Evolutionary conservation across 2,888 invertebrate genomes (phyloP), one percentile per base, ranked within the genome.

Genomic region (Lasius fuliginosus): DNA sequence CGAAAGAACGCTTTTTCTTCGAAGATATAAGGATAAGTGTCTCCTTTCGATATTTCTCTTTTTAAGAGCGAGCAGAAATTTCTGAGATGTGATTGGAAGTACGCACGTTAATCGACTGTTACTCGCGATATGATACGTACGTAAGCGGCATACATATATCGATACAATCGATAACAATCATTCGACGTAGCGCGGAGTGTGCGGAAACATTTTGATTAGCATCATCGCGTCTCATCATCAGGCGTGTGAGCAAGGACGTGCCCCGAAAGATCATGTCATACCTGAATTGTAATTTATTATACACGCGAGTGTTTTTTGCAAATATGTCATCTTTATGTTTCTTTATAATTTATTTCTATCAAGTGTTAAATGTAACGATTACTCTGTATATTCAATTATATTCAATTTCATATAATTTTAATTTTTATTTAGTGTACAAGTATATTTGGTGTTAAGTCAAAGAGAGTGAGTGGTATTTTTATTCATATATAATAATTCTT

Each of bases 81-180:
- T 30, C 56, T 49, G 49, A 49, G 56, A 65, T 18, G 58, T 79
- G 53, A 53, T 62, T 46, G 11, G 46, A 27, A 56, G 71, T 85
- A 69, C 83, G 65, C 71, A 67, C 79, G 76, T 81, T 49, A 53
- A 79, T 71, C 67, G 71, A 86, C 88, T 90, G 87, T 86, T 33
- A 58, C 9, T 65, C 33, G 53, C 71, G 77, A 87, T 83, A 40
- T 75, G 84, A 68, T 84, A 83, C 71, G 36, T 27, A 64, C 46
- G 23, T 67, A 49, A n/a, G n/a, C 49, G 49, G 6, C 49, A 49
- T 86, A 58, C 40, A 36, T 71, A 15, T 86, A 82, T 90, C 87
- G 87, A 90, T 90, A 85, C 27, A 42, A 73, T 42, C 71, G 73
- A 86, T 77, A 30, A 3, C 56, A 86, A 87, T 89, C 86, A 12